Evolutionary conservation across 2,113 vertebrate genomes (phyloP).

Genomic region (Leuciscus idus): DNA sequence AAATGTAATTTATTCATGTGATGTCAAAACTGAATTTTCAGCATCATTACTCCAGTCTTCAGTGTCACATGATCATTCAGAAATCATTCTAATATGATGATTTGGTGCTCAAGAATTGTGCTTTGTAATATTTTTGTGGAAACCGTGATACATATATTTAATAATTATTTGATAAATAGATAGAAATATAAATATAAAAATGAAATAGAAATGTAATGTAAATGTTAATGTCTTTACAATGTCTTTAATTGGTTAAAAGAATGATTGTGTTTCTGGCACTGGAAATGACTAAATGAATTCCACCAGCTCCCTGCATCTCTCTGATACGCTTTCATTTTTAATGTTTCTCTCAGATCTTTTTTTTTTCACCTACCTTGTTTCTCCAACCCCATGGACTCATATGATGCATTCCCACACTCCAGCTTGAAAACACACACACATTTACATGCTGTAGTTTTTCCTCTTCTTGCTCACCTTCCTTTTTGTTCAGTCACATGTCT

Average conservation of each 20-base stretch:
- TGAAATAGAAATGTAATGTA: too few species aligned
- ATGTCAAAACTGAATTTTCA: too few species aligned
- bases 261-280: background rate
- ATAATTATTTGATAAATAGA: too few species aligned
- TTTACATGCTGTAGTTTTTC: background rate
- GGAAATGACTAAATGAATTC: background rate
- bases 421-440: background rate
- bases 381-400: background rate
- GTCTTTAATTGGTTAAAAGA: background rate
- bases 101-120: background rate
- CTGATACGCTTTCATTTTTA: background rate
- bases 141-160: too few species aligned
- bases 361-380: background rate
- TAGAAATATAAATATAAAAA: too few species aligned
- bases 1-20: background rate
- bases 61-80: background rate
- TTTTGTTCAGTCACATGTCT: slow-evolving; percentile 11
- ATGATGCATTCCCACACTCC: background rate
- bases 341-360: background rate
- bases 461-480: background rate
- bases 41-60: background rate
- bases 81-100: background rate
- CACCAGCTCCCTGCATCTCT: background rate
- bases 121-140: background rate
- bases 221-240: too few species aligned